These are phyloP conservation scores for Sinocyclocheilus anophthalmus DNA, from an alignment of 2,113 vertebrate species.

Conservation along the genomic window DNA sequence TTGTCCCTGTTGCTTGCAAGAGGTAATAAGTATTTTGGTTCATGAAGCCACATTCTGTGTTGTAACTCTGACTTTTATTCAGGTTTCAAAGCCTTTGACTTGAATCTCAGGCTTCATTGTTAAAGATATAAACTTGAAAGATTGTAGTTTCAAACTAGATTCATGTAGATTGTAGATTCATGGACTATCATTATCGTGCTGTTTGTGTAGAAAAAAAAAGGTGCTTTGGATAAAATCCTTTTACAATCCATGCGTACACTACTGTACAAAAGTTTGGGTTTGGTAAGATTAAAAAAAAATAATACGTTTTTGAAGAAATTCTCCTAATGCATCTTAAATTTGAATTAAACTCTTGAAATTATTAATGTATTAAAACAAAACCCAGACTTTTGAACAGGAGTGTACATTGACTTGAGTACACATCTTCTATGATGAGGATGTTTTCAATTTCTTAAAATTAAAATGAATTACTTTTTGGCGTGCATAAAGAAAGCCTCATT, in stretches of 20 bases:
- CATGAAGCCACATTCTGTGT: neutral
- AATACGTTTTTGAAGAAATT: too few species aligned
- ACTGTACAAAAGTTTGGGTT: neutral
- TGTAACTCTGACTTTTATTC: neutral
- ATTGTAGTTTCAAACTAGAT: neutral
- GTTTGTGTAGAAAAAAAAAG: neutral
- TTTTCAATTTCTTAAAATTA: too few species aligned
- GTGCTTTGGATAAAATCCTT: neutral
- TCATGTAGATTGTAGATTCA: neutral
- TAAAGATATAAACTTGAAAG: neutral
- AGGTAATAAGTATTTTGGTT: conserved; percentile 66
- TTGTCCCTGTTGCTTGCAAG: conserved; percentile 83
- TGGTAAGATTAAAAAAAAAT: neutral
- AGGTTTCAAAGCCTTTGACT: neutral
- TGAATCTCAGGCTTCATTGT: neutral
- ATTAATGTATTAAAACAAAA: too few species aligned
- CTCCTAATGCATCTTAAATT: too few species aligned
- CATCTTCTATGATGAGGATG: too few species aligned
- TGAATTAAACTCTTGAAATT: too few species aligned
- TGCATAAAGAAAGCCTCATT: neutral
- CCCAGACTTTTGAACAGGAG: too few species aligned
- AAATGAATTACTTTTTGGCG: too few species aligned
- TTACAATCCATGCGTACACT: neutral
- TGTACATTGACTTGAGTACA: too few species aligned
- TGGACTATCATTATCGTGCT: neutral